Conservation (phyloP, 2,888 invertebrate species). For the Drosophila diplacantha region DNA sequence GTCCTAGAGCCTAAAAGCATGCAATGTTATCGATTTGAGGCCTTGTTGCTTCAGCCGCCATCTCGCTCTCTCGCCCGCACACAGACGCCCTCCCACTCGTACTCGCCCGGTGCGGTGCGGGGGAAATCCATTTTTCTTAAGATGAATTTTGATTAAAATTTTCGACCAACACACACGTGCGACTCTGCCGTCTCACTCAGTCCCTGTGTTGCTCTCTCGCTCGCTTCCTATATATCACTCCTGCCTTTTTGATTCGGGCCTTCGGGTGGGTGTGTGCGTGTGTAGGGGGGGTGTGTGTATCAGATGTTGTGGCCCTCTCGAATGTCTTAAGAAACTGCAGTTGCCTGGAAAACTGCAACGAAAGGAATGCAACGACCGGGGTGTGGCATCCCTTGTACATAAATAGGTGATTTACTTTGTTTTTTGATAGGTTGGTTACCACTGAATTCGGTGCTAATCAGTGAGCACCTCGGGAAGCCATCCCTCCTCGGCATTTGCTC, state of each 20-base stretch:
- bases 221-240: conserved; percentile 11
- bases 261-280: conserved; percentile 2
- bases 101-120: conserved; percentile 15
- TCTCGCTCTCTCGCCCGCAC: conserved; percentile 52
- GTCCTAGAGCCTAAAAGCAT: conserved; percentile 57
- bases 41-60: conserved; percentile 38
- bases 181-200: conserved; percentile 22
- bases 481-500: neutral
- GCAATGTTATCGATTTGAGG: conserved; percentile 59
- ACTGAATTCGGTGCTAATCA: neutral
- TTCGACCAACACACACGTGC: conserved; percentile 50
- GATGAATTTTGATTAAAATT: conserved; percentile 69
- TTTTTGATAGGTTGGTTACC: conserved; percentile 20
- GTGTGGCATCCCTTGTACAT: conserved; percentile 44
- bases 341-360: conserved; percentile 51
- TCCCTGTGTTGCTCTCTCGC: conserved; percentile 15
- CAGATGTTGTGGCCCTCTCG: conserved; percentile 9
- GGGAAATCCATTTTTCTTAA: conserved; percentile 63
- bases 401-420: conserved; percentile 60
- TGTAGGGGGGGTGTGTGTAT: conserved; percentile 9
- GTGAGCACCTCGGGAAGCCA: neutral
- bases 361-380: conserved; percentile 18
- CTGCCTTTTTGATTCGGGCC: conserved; percentile 7
- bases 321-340: conserved; percentile 72
- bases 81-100: conserved; percentile 1